These are phyloP conservation scores for Podabrus alpinus DNA, from an alignment of 2,888 invertebrate genomes.

Conservation along the genomic window DNA sequence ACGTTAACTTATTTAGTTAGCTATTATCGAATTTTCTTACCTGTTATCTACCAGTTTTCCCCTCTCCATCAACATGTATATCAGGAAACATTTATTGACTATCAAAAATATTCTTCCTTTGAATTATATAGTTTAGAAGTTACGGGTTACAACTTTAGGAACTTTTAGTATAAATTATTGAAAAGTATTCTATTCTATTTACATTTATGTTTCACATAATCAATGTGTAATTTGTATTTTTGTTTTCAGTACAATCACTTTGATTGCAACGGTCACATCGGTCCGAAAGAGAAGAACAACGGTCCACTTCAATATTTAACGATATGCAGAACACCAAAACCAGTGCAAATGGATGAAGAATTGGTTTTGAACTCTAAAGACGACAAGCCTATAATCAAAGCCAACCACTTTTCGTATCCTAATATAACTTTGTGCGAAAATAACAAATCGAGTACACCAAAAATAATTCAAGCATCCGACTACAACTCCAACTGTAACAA, in stretches of 20 bases:
- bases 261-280: slow-evolving; percentile 38
- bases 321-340: background rate
- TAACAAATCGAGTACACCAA: slow-evolving; percentile 3
- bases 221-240: background rate
- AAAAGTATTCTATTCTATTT: too few species aligned
- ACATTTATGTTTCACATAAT: too few species aligned
- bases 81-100: too few species aligned
- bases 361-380: background rate
- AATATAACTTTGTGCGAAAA: background rate
- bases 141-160: too few species aligned
- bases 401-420: background rate
- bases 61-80: too few species aligned
- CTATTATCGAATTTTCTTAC: too few species aligned
- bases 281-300: slow-evolving; percentile 14
- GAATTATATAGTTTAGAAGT: too few species aligned
- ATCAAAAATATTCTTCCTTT: too few species aligned
- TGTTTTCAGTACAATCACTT: slow-evolving; percentile 24
- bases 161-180: too few species aligned
- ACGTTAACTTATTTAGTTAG: too few species aligned
- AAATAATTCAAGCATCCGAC: slow-evolving; percentile 14
- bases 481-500: slow-evolving; percentile 29
- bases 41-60: too few species aligned
- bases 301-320: background rate
- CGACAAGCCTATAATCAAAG: background rate
- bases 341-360: background rate